phyloP scores from a whole-genome alignment of 2,797 vertebrate species.

The Anas bahamensis region DNA sequence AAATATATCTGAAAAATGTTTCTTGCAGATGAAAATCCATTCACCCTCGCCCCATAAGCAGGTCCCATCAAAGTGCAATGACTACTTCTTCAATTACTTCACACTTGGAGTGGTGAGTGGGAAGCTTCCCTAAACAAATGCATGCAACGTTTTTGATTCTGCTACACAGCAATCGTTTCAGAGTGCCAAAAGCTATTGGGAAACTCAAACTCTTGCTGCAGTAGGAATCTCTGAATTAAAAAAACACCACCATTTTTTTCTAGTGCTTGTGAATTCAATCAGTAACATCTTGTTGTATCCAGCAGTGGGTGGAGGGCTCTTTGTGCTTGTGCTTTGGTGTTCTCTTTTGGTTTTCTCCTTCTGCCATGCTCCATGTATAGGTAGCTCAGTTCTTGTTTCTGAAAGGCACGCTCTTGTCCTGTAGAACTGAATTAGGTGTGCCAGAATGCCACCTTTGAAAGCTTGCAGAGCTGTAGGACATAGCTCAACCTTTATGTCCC shows the following conservation, averaged over 20 bases:
- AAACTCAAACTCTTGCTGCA: not conserved
- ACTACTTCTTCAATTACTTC: slow-evolving; percentile 99
- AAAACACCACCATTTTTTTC: not conserved
- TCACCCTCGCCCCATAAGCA: slow-evolving; percentile 99
- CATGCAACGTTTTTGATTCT: not conserved
- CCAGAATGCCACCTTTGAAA: not conserved
- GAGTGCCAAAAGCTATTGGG: not conserved
- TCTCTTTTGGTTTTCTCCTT: not conserved
- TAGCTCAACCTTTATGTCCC: not conserved
- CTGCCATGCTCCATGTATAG: not conserved
- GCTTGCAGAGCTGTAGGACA: not conserved
- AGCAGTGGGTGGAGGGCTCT: not conserved
- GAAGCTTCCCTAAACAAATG: not conserved
- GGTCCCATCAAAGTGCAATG: slow-evolving; percentile 98
- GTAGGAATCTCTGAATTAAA: not conserved
- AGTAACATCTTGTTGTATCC: fast-evolving
- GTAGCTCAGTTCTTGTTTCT: not conserved
- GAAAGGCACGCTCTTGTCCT: not conserved
- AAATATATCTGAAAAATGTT: not conserved
- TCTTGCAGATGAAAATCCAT: slow-evolving; percentile 97
- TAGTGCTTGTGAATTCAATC: not conserved
- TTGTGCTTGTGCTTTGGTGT: not conserved
- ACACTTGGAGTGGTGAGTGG: slow-evolving; percentile 96
- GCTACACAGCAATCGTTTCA: not conserved
- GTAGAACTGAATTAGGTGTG: not conserved